Evolutionary conservation across 35 echinoderm and acorn worm species (phyloP).

Genomic region (Strongylocentrotus purpuratus): DNA sequence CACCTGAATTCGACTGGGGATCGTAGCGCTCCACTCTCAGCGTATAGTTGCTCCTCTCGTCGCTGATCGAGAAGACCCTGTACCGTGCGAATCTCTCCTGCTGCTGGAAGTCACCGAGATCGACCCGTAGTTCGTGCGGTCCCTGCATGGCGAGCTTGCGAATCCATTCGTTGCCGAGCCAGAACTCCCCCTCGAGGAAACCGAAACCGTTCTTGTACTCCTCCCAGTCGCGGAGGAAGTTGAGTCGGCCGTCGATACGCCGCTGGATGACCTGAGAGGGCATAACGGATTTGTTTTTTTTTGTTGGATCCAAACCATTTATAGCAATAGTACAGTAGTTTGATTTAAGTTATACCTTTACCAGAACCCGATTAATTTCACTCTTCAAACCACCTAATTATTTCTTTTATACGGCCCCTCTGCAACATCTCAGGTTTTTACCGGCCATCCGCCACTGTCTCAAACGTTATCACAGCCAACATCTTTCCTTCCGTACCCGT

Average conservation of each 20-base stretch:
- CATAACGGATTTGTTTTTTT: not conserved
- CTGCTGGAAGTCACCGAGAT: slow-evolving; percentile 47
- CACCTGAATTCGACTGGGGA: not conserved
- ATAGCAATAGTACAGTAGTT: too few species aligned
- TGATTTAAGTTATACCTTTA: too few species aligned
- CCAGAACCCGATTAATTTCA: too few species aligned
- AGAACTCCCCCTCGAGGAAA: slow-evolving; percentile 63
- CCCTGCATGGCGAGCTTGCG: slow-evolving; percentile 67
- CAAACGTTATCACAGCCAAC: too few species aligned
- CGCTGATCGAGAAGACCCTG: slow-evolving; percentile 52
- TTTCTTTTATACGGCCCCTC: too few species aligned
- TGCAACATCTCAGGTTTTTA: too few species aligned
- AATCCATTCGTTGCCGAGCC: slow-evolving; percentile 77
- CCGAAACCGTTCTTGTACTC: slow-evolving; percentile 78
- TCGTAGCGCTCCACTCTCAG: slow-evolving; percentile 62
- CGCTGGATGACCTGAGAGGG: slow-evolving; percentile 59
- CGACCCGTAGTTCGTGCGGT: slow-evolving; percentile 62
- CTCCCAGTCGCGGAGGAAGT: slow-evolving; percentile 69
- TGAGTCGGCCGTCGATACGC: slow-evolving; percentile 70
- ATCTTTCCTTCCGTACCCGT: not conserved
- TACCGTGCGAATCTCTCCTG: slow-evolving; percentile 58
- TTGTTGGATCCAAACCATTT: too few species aligned
- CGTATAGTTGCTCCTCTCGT: slow-evolving; percentile 65
- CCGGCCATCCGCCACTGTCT: too few species aligned
- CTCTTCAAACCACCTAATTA: too few species aligned